Evolutionary conservation across 2,888 invertebrate genomes (phyloP).

Genomic region (Drosophila histrio): DNA sequence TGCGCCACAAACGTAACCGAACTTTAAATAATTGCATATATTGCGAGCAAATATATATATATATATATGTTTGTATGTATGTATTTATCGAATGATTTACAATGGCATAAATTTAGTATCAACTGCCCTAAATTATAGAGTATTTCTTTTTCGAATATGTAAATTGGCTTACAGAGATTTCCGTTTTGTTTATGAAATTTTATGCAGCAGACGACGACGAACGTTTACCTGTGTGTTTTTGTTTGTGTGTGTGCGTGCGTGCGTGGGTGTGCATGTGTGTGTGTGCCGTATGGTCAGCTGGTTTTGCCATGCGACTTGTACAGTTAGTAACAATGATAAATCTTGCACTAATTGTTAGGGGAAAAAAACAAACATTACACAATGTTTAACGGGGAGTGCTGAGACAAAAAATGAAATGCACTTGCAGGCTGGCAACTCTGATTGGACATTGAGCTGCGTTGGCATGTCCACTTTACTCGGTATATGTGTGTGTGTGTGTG

Average conservation of each 20-base stretch:
- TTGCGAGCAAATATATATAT: not conserved
- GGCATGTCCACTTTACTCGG: constrained; percentile 42
- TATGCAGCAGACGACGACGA: constrained; percentile 29
- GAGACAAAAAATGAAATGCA: constrained; percentile 20
- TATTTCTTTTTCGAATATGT: constrained; percentile 29
- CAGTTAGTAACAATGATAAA: constrained; percentile 42
- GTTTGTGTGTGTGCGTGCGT: not conserved
- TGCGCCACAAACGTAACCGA: constrained; percentile 29
- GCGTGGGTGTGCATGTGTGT: not conserved
- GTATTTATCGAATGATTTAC: constrained; percentile 17
- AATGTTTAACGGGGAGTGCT: constrained; percentile 29
- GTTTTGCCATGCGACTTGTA: constrained; percentile 40
- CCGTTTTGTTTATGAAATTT: constrained; percentile 51
- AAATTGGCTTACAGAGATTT: constrained; percentile 44
- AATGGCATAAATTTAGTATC: constrained; percentile 40
- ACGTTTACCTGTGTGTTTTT: constrained; percentile 5
- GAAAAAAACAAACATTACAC: constrained; percentile 49
- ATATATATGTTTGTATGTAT: not conserved
- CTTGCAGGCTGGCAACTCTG: constrained; percentile 52
- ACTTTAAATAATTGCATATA: constrained; percentile 44
- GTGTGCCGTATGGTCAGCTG: constrained; percentile 45
- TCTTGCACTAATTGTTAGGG: constrained; percentile 37
- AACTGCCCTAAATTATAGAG: constrained; percentile 29
- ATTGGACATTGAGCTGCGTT: constrained; percentile 59
- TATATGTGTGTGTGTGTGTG: not conserved